Conservation (phyloP, 2,113 vertebrate species). For the Ctenomys sociabilis region DNA sequence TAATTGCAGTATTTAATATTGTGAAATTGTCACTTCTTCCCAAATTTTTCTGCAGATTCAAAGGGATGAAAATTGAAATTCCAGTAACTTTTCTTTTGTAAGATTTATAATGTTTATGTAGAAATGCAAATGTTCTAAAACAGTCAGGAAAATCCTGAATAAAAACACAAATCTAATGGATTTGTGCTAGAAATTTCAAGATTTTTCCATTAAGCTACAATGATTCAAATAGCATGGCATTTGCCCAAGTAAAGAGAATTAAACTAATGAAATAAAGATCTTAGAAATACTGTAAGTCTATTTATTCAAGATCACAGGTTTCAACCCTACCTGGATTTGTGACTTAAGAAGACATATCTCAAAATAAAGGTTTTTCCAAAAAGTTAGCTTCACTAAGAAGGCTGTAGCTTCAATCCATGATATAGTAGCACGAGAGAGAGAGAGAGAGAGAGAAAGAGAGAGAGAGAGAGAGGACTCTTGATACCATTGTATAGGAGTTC, state of each 20-base stretch:
- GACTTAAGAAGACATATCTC: background rate
- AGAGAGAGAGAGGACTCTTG: background rate
- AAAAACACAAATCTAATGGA: background rate
- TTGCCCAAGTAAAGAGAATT: background rate
- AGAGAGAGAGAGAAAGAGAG: too few species aligned
- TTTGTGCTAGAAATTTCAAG: background rate
- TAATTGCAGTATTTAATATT: background rate
- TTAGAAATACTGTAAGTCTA: background rate
- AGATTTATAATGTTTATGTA: background rate
- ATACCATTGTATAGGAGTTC: background rate
- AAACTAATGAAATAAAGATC: background rate
- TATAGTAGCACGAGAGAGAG: background rate
- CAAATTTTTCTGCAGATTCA: background rate
- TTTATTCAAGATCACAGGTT: background rate
- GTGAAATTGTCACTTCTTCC: background rate
- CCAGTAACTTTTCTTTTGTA: background rate
- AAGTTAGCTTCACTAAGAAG: background rate
- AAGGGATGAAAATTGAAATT: background rate
- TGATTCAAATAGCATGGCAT: background rate
- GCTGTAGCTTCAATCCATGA: background rate
- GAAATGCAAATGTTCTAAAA: background rate
- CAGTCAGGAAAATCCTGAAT: background rate
- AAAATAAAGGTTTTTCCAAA: background rate
- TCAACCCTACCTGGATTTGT: background rate
- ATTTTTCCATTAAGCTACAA: background rate